Evolutionary conservation across 1,140 invertebrate genomes (phyloP).

Genomic region (Oedothorax gibbosus): DNA sequence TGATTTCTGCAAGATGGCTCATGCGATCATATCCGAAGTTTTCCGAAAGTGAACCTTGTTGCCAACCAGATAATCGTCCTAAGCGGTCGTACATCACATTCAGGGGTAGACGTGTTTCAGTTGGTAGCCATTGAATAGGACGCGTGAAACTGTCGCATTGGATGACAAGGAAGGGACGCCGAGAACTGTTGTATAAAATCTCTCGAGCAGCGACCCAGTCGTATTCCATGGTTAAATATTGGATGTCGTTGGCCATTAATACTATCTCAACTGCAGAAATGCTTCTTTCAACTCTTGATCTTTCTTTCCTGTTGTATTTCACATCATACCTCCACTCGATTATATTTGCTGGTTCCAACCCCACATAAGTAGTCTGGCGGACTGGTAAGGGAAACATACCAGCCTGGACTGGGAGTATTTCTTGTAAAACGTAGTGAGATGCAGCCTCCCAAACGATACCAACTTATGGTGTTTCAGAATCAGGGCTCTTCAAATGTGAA

Average conservation of each 20-base stretch:
- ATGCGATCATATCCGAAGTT: slow-evolving; percentile 88
- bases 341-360: slow-evolving; percentile 81
- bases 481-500: too few species aligned
- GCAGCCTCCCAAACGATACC: slow-evolving; percentile 73
- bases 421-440: slow-evolving; percentile 87
- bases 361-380: slow-evolving; percentile 78
- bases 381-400: slow-evolving; percentile 91
- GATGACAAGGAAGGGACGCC: slow-evolving; percentile 78
- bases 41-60: slow-evolving; percentile 89
- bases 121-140: slow-evolving; percentile 88
- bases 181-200: slow-evolving; percentile 74
- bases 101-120: slow-evolving; percentile 78
- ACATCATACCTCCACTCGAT: slow-evolving; percentile 90
- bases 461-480: slow-evolving; percentile 69
- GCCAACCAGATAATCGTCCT: slow-evolving; percentile 89
- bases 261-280: slow-evolving; percentile 63
- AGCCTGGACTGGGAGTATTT: slow-evolving; percentile 88
- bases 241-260: slow-evolving; percentile 84
- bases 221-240: slow-evolving; percentile 91
- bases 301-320: slow-evolving; percentile 66
- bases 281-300: slow-evolving; percentile 56
- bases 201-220: slow-evolving; percentile 90
- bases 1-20: slow-evolving; percentile 86
- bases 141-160: slow-evolving; percentile 92
- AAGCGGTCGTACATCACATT: slow-evolving; percentile 93